Conservation (phyloP, 2,888 invertebrate species). For the Torymus aiolomorphi region DNA sequence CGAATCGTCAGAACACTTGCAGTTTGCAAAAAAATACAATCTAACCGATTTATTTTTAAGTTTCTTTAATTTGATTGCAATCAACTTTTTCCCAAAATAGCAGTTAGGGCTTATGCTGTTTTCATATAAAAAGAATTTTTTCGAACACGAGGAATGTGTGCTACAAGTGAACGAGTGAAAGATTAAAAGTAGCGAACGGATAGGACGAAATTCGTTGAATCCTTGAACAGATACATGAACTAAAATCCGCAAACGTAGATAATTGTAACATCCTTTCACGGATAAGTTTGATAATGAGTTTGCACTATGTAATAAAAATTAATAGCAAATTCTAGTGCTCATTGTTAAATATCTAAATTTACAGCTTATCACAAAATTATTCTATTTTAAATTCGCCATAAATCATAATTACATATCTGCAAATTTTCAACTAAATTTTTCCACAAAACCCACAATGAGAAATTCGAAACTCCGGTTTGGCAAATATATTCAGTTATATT, state of each 20-base stretch:
- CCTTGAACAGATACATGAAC: not conserved
- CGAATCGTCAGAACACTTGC: not conserved
- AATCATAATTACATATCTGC: too few relatives aligned
- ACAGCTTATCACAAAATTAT: too few relatives aligned
- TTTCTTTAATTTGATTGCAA: too few relatives aligned
- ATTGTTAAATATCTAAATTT: not conserved
- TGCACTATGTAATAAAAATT: not conserved
- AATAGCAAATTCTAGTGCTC: not conserved
- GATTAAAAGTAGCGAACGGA: not conserved
- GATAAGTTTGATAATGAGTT: not conserved
- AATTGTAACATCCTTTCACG: not conserved
- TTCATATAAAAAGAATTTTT: too few relatives aligned
- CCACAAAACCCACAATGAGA: not conserved
- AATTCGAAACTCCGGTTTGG: slow-evolving; percentile 32
- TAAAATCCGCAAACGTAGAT: slow-evolving; percentile 4
- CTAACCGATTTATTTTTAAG: too few relatives aligned
- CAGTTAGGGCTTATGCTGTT: too few relatives aligned
- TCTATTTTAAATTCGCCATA: too few relatives aligned
- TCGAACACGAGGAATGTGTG: slow-evolving; percentile 22
- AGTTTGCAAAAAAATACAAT: too few relatives aligned
- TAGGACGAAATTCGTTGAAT: not conserved
- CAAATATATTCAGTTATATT: not conserved
- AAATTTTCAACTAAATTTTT: slow-evolving; percentile 14
- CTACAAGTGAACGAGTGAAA: slow-evolving; percentile 1
- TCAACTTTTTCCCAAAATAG: too few relatives aligned